These are phyloP conservation scores for Marcusenius ussheri DNA, from an alignment of 2,113 vertebrate genomes.

Conservation along the genomic window DNA sequence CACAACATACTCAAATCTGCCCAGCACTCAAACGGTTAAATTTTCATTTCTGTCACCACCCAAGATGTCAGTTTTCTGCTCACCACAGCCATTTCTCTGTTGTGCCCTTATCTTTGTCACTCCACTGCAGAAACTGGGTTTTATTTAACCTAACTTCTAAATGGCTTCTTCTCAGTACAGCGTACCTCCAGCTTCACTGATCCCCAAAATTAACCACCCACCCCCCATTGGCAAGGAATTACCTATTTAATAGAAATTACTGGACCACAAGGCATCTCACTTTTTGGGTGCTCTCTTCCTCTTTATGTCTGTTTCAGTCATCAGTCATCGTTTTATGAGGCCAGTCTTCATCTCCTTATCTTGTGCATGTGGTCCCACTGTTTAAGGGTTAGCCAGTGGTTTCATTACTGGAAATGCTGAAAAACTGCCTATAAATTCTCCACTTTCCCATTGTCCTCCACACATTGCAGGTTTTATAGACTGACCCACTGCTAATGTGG, in stretches of 20 bases:
- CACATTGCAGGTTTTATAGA: neutral
- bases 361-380: neutral
- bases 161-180: neutral
- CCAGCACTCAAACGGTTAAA: slow-evolving; percentile 66
- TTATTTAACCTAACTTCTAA: neutral
- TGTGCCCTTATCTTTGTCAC: neutral
- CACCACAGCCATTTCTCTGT: neutral
- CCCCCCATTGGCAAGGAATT: neutral
- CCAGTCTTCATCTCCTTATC: neutral
- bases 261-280: neutral
- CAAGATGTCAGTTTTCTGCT: neutral
- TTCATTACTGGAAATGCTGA: neutral
- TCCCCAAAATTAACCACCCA: neutral
- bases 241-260: neutral
- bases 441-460: neutral
- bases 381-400: neutral
- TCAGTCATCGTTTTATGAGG: neutral
- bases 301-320: neutral
- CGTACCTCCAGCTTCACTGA: neutral
- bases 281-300: neutral
- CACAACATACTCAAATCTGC: slow-evolving; percentile 57
- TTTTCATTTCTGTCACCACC: slow-evolving; percentile 37
- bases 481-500: neutral
- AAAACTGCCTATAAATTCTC: neutral
- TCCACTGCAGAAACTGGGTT: neutral